Conservation (phyloP, 2,797 vertebrate species). For the Geotrypetes seraphini region DNA sequence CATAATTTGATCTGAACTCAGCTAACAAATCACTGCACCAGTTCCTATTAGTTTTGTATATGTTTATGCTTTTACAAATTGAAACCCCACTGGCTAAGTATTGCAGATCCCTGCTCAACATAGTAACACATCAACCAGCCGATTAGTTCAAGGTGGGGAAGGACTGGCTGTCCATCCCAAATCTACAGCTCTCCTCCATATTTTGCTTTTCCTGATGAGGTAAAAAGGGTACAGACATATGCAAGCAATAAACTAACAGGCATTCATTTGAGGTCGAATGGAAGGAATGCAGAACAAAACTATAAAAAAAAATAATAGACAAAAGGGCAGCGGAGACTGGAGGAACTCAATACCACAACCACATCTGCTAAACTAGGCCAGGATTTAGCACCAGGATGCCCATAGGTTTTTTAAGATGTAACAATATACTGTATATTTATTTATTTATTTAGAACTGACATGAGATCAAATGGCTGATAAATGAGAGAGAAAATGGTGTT, state of each 20-base stretch:
- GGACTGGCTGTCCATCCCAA: slow-evolving; percentile 77
- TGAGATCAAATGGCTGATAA: slow-evolving; percentile 89
- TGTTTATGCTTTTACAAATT: slow-evolving; percentile 99
- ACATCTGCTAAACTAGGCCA: slow-evolving; percentile 58
- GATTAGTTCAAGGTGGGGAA: slow-evolving; percentile 99
- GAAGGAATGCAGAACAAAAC: slow-evolving; percentile 99
- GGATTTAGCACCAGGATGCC: slow-evolving; percentile 48
- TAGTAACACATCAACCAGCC: slow-evolving; percentile 72
- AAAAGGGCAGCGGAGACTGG: slow-evolving; percentile 57
- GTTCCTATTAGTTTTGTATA: slow-evolving; percentile 98
- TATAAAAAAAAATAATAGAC: slow-evolving; percentile 98
- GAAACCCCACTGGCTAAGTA: slow-evolving; percentile 91
- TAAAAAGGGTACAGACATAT: slow-evolving; percentile 90
- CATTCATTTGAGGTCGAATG: slow-evolving; percentile 79
- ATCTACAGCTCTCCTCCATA: slow-evolving; percentile 72
- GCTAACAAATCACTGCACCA: slow-evolving; percentile 93
- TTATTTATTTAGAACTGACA: slow-evolving; percentile 65
- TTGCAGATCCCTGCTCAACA: slow-evolving; percentile 57
- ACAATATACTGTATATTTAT: no score
- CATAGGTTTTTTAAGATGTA: slow-evolving; percentile 48
- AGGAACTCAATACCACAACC: slow-evolving; percentile 68
- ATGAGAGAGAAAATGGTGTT: slow-evolving; percentile 84
- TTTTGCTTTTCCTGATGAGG: slow-evolving; percentile 94
- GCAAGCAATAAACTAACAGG: slow-evolving; percentile 97
- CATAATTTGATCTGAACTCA: slow-evolving; percentile 96